Evolutionary conservation across 1,140 invertebrate genomes (phyloP), one percentile per base, ranked within the genome.

Genomic region (Meloidogyne hapla): DNA sequence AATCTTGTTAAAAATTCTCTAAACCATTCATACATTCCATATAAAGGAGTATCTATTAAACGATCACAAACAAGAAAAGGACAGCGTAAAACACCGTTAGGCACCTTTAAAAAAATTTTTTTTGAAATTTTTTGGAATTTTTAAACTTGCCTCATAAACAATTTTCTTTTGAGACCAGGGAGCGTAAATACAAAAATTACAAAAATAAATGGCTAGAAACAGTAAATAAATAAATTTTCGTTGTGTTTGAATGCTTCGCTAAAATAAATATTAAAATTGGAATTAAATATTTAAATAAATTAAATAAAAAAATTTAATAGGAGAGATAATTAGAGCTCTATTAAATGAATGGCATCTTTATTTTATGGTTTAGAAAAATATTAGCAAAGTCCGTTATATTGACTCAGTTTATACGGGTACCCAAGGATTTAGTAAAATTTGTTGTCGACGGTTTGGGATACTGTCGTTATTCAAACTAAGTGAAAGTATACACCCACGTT

Each of bases 101-200:
- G 82, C 2, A 83, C 13, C 73, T 81, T 45, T 26, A 66, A 74
- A 12, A 42, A 33, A 10, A 13, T 12, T 25, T 56, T 28, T n/a
- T 38, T 33, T 25, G 18, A 68, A 25, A 25, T 3, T 40, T 13
- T 33, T 8, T 69, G 12, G 45, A 23, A 40, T 12, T 26, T 25
- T 78, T 26, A 26, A 21, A 70, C 42, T 62, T 77, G 83, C 83
- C 67, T 71, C 38, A 38, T 87, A 79, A 40, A 86, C 81, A 18
- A 68, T 78, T 62, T 87, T 86, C 77, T 86, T 86, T 9, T 78
- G 74, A 3, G 85, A 81, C 85, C 85, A 86, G 13, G 85, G 85
- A 15, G 86, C 85, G 66, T 86, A 82, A 68, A 86, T 85, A 48
- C 80, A 78, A 76, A 86, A 86, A 48, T 79, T 87, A 70, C 81